Conservation (phyloP, 2,797 vertebrate genomes). For the Discoglossus pictus region DNA sequence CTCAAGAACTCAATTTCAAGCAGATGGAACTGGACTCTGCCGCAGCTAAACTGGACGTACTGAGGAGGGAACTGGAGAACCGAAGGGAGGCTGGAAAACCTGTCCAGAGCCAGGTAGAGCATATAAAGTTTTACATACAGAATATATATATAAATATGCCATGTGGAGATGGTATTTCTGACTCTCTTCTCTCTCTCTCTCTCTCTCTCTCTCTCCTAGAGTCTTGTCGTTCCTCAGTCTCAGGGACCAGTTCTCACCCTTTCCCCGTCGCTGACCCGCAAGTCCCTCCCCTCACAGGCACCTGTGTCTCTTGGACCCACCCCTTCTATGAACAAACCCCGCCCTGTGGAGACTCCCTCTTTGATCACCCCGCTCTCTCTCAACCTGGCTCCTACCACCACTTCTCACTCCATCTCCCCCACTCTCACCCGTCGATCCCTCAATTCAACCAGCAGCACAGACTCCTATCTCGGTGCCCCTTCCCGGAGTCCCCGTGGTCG, state of each 20-base stretch:
- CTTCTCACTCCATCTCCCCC: constrained; percentile 22
- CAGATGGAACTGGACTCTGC: constrained; percentile 86
- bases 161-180: too few relatives aligned
- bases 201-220: not conserved
- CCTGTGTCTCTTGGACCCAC: not conserved
- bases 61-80: constrained; percentile 82
- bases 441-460: not conserved
- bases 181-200: not conserved
- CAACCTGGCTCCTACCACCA: not conserved
- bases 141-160: too few relatives aligned
- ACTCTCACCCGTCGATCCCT: constrained; percentile 2
- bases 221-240: not conserved
- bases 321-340: not conserved
- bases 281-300: not conserved
- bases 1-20: constrained; percentile 81
- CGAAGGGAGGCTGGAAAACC: constrained; percentile 43
- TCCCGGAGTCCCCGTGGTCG: constrained; percentile 11
- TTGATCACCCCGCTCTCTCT: not conserved
- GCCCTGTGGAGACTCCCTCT: not conserved
- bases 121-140: too few relatives aligned
- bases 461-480: not conserved
- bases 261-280: constrained; percentile 2
- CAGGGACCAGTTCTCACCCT: not conserved
- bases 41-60: constrained; percentile 82
- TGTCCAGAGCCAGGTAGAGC: not conserved